These are phyloP conservation scores for Acrocyrtus sp. DNA, from an alignment of 2,888 invertebrate species.

Conservation along the genomic window DNA sequence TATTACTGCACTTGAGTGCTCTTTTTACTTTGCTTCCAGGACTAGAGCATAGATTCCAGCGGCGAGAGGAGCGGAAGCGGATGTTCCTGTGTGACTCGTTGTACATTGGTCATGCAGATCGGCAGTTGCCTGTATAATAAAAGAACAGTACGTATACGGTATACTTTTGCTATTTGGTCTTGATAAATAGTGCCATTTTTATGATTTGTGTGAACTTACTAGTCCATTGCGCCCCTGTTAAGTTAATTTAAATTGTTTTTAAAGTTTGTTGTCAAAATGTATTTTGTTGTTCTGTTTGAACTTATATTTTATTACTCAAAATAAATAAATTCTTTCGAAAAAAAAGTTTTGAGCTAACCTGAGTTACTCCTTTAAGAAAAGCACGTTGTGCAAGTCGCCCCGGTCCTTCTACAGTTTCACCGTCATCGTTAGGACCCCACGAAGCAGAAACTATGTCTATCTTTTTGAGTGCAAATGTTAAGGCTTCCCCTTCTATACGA, in stretches of 20 bases:
- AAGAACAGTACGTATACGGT: not conserved
- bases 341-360: constrained; percentile 70
- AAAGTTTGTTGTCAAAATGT: not conserved
- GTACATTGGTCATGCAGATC: constrained; percentile 96
- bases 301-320: no score
- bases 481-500: constrained; percentile 84
- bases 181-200: no score
- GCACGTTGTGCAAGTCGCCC: constrained; percentile 82
- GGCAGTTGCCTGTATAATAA: constrained; percentile 77
- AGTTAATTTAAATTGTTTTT: not conserved
- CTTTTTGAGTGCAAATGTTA: constrained; percentile 79
- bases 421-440: constrained; percentile 95
- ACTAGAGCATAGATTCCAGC: constrained; percentile 95
- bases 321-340: not conserved
- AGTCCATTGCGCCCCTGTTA: constrained; percentile 76
- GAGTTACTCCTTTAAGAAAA: constrained; percentile 77
- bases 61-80: constrained; percentile 93
- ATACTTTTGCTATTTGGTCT: no score
- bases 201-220: no score
- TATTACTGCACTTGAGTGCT: not conserved
- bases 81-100: constrained; percentile 90
- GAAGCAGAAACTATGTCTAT: constrained; percentile 93
- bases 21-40: constrained; percentile 79
- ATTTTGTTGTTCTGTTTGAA: no score
- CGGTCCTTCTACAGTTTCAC: constrained; percentile 88